Evolutionary conservation across 2,888 invertebrate genomes (phyloP).

Genomic region (Lycaena phlaeas): DNA sequence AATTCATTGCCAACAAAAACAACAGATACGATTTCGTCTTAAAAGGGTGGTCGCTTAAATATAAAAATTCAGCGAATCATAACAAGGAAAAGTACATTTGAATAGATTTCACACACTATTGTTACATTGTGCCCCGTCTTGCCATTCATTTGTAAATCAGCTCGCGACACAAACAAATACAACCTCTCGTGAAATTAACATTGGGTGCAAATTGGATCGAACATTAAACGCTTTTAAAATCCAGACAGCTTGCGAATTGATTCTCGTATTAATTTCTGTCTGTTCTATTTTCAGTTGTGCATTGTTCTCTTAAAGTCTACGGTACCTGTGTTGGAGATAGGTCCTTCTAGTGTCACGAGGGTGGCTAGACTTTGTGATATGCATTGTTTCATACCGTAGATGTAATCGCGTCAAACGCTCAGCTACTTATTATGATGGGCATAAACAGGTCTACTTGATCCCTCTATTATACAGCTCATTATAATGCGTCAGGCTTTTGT

Average conservation of each 20-base stretch:
- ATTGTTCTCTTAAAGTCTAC: neutral
- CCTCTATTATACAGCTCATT: neutral
- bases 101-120: constrained; percentile 8
- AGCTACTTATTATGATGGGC: constrained; percentile 39
- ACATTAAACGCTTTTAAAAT: constrained; percentile 1
- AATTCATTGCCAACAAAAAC: no score
- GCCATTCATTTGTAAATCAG: neutral
- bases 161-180: neutral
- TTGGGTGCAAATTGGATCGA: constrained; percentile 2
- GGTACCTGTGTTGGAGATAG: neutral
- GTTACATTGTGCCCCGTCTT: neutral
- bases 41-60: neutral
- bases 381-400: constrained; percentile 37
- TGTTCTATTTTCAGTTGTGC: neutral
- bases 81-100: constrained; percentile 1
- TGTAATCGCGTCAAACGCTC: constrained; percentile 43
- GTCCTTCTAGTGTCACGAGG: neutral
- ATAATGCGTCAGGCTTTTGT: neutral
- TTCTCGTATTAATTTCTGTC: neutral
- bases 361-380: constrained; percentile 34
- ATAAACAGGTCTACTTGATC: constrained; percentile 2
- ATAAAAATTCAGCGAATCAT: neutral
- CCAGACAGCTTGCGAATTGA: constrained; percentile 2
- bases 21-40: no score
- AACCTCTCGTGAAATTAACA: neutral